Evolutionary conservation across 2,888 invertebrate species (phyloP), one percentile per base, ranked within the genome.

Genomic region (Iselma pallidipennis): DNA sequence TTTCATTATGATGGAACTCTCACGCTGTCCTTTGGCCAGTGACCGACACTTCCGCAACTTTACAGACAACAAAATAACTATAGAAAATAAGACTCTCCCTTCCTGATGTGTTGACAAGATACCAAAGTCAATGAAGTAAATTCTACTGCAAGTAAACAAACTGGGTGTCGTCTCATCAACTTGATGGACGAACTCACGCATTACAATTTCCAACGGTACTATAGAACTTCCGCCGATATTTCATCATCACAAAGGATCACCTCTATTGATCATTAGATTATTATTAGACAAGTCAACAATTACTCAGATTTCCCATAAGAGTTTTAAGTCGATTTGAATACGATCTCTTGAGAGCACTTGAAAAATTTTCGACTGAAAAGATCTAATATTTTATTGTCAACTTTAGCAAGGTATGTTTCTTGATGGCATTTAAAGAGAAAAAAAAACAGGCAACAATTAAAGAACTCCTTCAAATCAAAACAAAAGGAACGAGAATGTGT

Each of bases 21-120:
- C 74, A 74, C 74, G 74, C 74, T 74, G 74, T 74, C 73, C 66
- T 69, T 72, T 74, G 70, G 66, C 73, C 71, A 73, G 67, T 71
- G 72, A 74, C 72, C 73, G 73, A 52, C 70, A 72, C 73, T 74
- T 74, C 74, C 74, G 71, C 67, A 68, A 71, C 71, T 48, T 66
- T 66, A 67, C 59, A 64, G 69, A 70, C 70, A 70, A 67, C 61
- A 65, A 70, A 71, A 70, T 67, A 68, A 62, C 60, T 61, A n/a
- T n/a, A 63, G 16, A 2, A 42, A 49, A n/a, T n/a, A n/a, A 63
- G 71, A 61, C 70, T 68, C 72, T 67, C 71, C 74, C 71, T 74
- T 71, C 69, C 71, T 68, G 71, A 73, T 73, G 63, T 57, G 65
- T 65, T 67, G 71, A 73, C 71, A 71, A 71, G 71, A 72, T 71